Conservation (phyloP, 2,797 vertebrate genomes). For the Clarias fuscus region DNA sequence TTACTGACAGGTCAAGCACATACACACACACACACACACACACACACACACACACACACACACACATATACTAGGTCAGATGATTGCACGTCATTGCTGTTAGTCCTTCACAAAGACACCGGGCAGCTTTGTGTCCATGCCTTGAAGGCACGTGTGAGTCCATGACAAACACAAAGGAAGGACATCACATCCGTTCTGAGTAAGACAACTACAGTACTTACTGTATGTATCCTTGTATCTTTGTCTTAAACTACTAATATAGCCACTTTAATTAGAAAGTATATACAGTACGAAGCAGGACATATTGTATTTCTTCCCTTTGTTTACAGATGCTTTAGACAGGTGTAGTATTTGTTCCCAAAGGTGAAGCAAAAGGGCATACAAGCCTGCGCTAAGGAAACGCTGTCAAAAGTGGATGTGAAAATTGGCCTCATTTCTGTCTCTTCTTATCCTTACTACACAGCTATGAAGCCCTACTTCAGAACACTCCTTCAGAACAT, state of each 20-base stretch:
- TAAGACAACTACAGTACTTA: background rate
- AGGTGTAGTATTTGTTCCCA: background rate
- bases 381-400: background rate
- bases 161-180: no score
- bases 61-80: background rate
- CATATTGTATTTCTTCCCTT: background rate
- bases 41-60: background rate
- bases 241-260: background rate
- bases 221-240: background rate
- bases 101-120: background rate
- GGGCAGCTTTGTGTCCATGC: conserved; percentile 9
- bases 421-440: background rate
- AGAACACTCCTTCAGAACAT: background rate
- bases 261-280: background rate
- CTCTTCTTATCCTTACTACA: background rate
- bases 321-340: background rate
- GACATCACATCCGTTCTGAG: conserved; percentile 1
- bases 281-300: background rate
- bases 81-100: background rate
- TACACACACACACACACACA: background rate
- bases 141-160: background rate
- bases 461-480: background rate
- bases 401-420: background rate
- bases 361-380: background rate
- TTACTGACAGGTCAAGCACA: conserved; percentile 9